Evolutionary conservation across 2,797 vertebrate species (phyloP), one percentile per base, ranked within the genome.

Genomic region (Sarcoramphus papa): DNA sequence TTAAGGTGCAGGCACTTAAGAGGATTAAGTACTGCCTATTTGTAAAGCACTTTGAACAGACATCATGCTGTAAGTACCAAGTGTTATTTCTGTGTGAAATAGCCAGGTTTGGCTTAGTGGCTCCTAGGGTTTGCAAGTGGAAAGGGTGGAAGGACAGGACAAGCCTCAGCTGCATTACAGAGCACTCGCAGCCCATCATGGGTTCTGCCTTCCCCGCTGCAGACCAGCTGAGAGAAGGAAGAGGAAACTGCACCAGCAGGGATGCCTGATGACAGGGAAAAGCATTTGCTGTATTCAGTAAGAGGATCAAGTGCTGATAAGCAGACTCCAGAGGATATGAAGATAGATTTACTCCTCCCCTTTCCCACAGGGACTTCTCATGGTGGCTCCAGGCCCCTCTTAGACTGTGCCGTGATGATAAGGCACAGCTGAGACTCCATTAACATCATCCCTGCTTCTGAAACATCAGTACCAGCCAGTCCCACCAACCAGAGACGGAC

Each of bases 251-350:
- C 62, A 30, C 9, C 3, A 12, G 69, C 41, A 77, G 37, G 37
- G 70, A 60, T 24, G 28, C 27, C 60, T 63, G 86, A 80, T 75
- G 75, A 74, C 50, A 91, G 72, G 41, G 53, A 45, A 90, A 88
- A 86, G 43, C 72, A 73, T 69, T 65, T 48, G 50, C 79, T 80
- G 57, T 84, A 59, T 79, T 92, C 79, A 86, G 41, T 64, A 88
- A 90, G 85, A 96, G 90, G 76, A 95, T 92, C 65, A 86, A 80
- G 79, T 54, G 68, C 73, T 4, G 45, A 91, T 90, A 94, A 92
- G 57, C 73, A 92, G 85, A 69, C 85, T 88, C 82, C 51, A 53
- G 85, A 74, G 65, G 67, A 76, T 48, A 92, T 19, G 45, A 95
- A 88, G 75, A 90, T 20, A 69, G 80, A 91, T 93, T 65, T 73